A percentile compares a stretch with the other conserved stretches of the same genome.
These are phyloP conservation scores for Psittacula derbiana DNA, from an alignment of 2,797 vertebrate species.

Conservation along the genomic window DNA sequence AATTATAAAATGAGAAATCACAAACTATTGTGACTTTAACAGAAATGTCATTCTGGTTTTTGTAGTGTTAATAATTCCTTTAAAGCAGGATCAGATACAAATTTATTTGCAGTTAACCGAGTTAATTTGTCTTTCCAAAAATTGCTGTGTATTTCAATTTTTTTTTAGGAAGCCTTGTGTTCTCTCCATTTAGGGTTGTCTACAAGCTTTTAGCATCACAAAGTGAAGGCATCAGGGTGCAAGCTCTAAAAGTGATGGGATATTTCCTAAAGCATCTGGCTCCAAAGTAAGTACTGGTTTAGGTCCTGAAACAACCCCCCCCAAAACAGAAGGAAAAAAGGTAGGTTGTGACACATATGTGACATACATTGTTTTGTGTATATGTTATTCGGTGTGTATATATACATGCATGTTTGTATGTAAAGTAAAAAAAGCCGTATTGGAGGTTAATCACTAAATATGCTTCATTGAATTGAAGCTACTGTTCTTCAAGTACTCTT, in stretches of 20 bases:
- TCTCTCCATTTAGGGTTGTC: constrained; percentile 83
- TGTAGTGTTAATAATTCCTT: neutral
- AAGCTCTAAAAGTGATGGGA: constrained; percentile 94
- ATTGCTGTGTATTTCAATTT: neutral
- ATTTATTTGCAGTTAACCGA: neutral
- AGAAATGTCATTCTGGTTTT: neutral
- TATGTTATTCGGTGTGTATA: neutral
- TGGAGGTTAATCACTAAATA: neutral
- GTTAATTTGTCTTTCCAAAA: neutral
- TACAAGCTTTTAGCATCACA: constrained; percentile 96
- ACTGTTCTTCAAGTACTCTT: neutral
- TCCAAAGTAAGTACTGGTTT: constrained; percentile 78
- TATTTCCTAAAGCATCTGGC: constrained; percentile 90
- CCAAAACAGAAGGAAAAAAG: neutral
- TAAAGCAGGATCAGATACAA: neutral
- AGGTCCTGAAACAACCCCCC: neutral
- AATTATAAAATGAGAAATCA: neutral
- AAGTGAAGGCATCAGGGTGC: constrained; percentile 93
- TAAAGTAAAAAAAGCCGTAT: neutral
- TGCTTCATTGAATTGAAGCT: neutral
- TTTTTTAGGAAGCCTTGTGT: constrained; percentile 6
- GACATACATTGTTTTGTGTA: neutral
- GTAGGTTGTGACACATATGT: neutral
- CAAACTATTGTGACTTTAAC: neutral
- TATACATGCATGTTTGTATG: fast-evolving